Conservation (phyloP, 2,113 vertebrate genomes). For the Desmodus rotundus region DNA sequence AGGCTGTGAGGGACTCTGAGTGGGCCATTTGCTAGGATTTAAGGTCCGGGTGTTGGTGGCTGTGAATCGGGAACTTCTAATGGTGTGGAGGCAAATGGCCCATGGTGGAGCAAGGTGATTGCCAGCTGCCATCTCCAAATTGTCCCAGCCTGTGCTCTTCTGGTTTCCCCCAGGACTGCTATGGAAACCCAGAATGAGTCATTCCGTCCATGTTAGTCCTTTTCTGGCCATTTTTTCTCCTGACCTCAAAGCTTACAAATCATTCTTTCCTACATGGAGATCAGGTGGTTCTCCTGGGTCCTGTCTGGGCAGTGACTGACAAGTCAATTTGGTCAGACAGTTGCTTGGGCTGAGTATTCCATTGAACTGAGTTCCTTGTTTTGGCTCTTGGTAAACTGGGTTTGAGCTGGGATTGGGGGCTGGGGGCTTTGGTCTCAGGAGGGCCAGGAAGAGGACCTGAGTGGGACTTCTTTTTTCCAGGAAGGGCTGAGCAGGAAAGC, state of each 20-base stretch:
- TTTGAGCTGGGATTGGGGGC: background rate
- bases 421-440: background rate
- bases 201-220: background rate
- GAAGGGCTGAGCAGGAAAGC: too few relatives aligned
- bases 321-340: constrained; percentile 52
- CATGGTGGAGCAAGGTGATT: background rate
- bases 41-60: background rate
- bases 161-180: background rate
- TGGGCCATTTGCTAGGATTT: background rate
- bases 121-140: background rate
- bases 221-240: constrained; percentile 6
- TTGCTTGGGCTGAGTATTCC: background rate
- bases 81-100: too few relatives aligned
- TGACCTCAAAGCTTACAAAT: constrained; percentile 58
- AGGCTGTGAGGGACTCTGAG: background rate
- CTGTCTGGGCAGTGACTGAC: constrained; percentile 47
- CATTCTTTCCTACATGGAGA: constrained; percentile 7
- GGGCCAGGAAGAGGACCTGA: background rate
- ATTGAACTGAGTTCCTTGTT: background rate
- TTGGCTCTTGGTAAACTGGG: background rate
- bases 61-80: background rate
- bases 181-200: constrained; percentile 35
- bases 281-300: constrained; percentile 34
- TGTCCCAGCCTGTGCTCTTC: background rate
- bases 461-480: background rate